Base-by-base conservation (phyloP, 2,797 vertebrate species). In the Acanthurus leucopareius region DNA sequence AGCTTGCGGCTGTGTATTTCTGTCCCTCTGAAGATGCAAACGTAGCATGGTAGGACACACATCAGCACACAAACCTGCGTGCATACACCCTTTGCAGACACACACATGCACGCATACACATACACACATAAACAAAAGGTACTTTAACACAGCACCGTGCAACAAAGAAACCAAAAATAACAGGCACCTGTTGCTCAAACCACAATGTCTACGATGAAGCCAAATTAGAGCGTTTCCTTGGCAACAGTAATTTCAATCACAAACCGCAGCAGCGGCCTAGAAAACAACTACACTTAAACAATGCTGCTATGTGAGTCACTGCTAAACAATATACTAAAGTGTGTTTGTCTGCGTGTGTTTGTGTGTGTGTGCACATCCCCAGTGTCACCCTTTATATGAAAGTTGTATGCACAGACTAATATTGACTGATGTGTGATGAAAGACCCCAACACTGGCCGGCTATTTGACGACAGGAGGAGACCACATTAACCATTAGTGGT, bases 131-230 rank as follows among this genome's bases (percentile, higher is more conserved):
- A 35, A 77, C 59, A 25, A 70, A 40, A 88, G 66, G 52, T 69
- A 83, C 77, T 63, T 86, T 74, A 89, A 86, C 83, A 88, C 79
- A 63, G 71, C 74, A 69, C 69, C 69, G 42, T 84, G 86, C 87
- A 88, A 85, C 87, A 91, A 89, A 90, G 81, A 75, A 83, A 88
- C 91, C 87, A 87, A 93, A 94, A 92, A 95, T 93, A 94, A 94
- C 94, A 94, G 82, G 80, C 94, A 96, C 94, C 94, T 95, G 94
- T 94, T 94, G 92, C 91, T 92, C 72, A 92, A 94, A 94, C 94
- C 92, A 87, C 94, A 94, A 85, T 91, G 91, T 94, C 90, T 93
- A 93, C 92, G 86, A 86, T 91, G 90, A 89, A 89, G 90, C 91
- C 85, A 94, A 96, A 95, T 95, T 94, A 94, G 94, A 94, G 80